phyloP scores from a whole-genome alignment of 2,888 invertebrate genomes.

The Lepetodrilus schrolli region DNA sequence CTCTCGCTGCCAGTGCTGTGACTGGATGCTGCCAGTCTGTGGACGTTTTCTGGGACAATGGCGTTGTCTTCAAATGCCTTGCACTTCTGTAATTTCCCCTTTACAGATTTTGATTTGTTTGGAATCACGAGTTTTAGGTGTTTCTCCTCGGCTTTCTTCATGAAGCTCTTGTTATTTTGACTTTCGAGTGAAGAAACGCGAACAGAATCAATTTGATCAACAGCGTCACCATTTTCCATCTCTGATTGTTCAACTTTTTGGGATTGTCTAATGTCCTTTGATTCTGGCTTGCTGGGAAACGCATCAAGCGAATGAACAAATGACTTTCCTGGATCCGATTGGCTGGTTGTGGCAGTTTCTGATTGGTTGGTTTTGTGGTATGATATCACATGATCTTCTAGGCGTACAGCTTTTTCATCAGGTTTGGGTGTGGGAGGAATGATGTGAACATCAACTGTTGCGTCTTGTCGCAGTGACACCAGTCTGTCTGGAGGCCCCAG shows the following conservation, averaged over 20 bases:
- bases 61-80: background rate
- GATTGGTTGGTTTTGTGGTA: background rate
- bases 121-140: slow-evolving; percentile 34
- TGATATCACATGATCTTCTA: background rate
- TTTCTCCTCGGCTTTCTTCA: slow-evolving; percentile 31
- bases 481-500: background rate
- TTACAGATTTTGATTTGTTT: slow-evolving; percentile 19
- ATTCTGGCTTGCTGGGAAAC: background rate
- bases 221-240: background rate
- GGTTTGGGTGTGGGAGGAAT: background rate
- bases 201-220: background rate
- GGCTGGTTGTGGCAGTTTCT: background rate
- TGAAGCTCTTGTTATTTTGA: slow-evolving; percentile 18
- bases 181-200: background rate
- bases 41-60: background rate
- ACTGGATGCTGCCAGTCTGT: background rate
- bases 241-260: background rate
- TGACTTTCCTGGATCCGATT: background rate
- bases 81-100: background rate
- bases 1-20: slow-evolving; percentile 30
- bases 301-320: background rate
- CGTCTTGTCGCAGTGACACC: background rate
- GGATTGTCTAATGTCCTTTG: background rate
- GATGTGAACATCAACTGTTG: background rate
- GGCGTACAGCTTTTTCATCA: background rate